Evolutionary conservation across 2,113 vertebrate species (phyloP).

Genomic region (Puffinus mauretanicus): DNA sequence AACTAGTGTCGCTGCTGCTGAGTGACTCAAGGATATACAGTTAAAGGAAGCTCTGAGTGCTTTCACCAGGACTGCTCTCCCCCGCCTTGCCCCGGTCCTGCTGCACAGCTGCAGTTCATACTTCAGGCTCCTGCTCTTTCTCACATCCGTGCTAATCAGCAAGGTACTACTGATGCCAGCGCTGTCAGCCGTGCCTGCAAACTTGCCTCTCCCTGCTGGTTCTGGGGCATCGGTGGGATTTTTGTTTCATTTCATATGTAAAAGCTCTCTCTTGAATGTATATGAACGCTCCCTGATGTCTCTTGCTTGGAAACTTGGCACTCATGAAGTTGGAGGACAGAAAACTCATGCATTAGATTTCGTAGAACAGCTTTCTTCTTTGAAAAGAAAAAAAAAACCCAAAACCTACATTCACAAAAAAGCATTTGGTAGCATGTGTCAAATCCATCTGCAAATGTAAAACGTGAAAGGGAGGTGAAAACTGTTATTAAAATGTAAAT

Average conservation of each 20-base stretch:
- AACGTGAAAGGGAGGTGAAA: neutral
- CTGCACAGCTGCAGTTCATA: neutral
- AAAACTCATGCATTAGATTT: neutral
- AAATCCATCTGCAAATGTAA: neutral
- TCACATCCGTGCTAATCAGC: neutral
- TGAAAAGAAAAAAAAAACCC: neutral
- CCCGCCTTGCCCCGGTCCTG: fast-evolving
- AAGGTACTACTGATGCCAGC: neutral
- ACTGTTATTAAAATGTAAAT: neutral
- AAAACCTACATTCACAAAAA: neutral
- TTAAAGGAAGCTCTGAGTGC: neutral
- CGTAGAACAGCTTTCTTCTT: neutral
- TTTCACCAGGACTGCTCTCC: neutral
- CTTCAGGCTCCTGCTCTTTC: neutral
- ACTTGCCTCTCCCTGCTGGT: neutral
- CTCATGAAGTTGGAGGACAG: neutral
- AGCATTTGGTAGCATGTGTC: neutral
- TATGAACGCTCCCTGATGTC: neutral
- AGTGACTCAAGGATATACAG: fast-evolving
- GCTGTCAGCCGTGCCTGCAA: neutral
- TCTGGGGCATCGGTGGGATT: neutral
- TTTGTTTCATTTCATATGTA: neutral
- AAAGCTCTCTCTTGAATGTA: neutral
- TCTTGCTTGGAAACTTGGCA: neutral
- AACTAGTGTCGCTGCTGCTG: neutral